Conservation (phyloP, 1,140 invertebrate genomes). For the Neotoxoptera formosana region DNA sequence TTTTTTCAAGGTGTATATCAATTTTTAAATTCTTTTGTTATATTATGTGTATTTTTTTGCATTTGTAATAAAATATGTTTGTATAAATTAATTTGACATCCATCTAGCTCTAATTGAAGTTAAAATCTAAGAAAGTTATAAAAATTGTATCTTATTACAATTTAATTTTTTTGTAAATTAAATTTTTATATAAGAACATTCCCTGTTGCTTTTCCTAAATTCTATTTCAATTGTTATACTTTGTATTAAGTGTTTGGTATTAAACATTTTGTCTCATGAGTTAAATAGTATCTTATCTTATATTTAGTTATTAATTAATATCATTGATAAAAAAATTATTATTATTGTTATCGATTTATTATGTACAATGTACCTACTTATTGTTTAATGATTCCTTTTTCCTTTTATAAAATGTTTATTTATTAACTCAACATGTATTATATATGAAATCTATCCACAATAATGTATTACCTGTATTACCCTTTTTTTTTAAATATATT, state of each 20-base stretch:
- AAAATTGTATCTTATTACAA: background rate
- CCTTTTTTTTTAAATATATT: background rate
- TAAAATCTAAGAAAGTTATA: background rate
- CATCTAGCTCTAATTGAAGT: background rate
- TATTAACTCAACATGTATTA: background rate
- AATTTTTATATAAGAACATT: background rate
- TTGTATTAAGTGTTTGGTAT: background rate
- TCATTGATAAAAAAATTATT: background rate
- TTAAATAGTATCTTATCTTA: background rate
- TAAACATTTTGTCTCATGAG: background rate
- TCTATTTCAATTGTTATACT: background rate
- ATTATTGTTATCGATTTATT: background rate
- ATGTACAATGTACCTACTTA: background rate
- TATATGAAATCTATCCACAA: background rate
- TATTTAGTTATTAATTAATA: slow-evolving; percentile 1
- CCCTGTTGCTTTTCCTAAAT: background rate
- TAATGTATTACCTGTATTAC: background rate
- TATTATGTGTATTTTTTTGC: background rate
- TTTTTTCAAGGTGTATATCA: background rate
- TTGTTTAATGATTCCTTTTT: background rate
- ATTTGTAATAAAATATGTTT: background rate
- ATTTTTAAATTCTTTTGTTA: background rate
- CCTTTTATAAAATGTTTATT: background rate
- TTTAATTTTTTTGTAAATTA: slow-evolving; percentile 7
- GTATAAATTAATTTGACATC: background rate